Evolutionary conservation across 2,888 invertebrate species (phyloP).

Genomic region (Macrosoma leucophasiata): DNA sequence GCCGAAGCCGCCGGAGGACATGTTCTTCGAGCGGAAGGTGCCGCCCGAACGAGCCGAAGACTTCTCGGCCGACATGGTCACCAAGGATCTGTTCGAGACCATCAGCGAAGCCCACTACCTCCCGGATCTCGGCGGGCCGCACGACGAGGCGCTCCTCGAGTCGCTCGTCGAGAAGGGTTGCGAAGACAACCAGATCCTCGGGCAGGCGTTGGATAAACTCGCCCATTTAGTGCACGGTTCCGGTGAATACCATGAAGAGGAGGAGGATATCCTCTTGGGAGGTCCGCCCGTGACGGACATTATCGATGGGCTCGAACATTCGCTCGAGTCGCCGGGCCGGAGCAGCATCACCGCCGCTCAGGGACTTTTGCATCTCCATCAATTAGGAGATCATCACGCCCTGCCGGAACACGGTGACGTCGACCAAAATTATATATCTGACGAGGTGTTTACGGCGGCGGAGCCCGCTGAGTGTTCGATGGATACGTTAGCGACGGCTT

Average conservation of each 20-base stretch:
- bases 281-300: conserved; percentile 76
- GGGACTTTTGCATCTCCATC: conserved; percentile 58
- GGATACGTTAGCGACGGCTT: conserved; percentile 37
- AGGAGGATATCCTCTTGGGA: conserved; percentile 62
- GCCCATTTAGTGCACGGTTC: conserved; percentile 55
- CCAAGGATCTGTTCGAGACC: conserved; percentile 65
- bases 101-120: conserved; percentile 68
- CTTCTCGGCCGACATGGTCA: conserved; percentile 50
- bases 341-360: conserved; percentile 64
- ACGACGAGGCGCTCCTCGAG: conserved; percentile 75
- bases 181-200: conserved; percentile 75
- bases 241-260: conserved; percentile 64
- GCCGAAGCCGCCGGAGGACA: conserved; percentile 47
- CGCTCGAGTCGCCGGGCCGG: conserved; percentile 68
- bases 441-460: conserved; percentile 43
- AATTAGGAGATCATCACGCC: conserved; percentile 51
- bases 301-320: conserved; percentile 78
- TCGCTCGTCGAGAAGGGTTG: conserved; percentile 78
- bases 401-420: conserved; percentile 45
- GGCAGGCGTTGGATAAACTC: conserved; percentile 60
- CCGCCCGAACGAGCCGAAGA: conserved; percentile 44
- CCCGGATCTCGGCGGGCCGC: conserved; percentile 59
- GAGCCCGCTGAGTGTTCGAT: conserved; percentile 40
- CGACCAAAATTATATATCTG: conserved; percentile 53
- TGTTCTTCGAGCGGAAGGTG: conserved; percentile 51